A percentile compares a stretch with the other conserved stretches of the same genome.
These are phyloP conservation scores for Megastigmus dorsalis DNA, from an alignment of 2,888 invertebrate species.

Conservation along the genomic window DNA sequence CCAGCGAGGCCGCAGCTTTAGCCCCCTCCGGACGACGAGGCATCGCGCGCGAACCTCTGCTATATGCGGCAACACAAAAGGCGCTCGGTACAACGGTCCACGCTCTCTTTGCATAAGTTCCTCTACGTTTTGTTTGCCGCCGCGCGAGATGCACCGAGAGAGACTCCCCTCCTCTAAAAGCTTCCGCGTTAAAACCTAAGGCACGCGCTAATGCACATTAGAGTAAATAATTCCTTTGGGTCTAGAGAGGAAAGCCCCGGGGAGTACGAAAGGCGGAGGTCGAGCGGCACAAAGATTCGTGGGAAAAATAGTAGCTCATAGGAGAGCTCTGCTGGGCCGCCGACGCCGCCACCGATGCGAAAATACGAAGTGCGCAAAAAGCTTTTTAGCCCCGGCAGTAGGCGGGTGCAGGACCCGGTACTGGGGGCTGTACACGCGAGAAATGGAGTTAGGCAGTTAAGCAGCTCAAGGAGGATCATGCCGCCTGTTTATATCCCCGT, in stretches of 20 bases:
- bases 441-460: slow-evolving; percentile 56
- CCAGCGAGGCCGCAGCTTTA: too few relatives aligned
- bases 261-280: neutral
- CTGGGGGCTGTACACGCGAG: neutral
- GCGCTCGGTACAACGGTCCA: too few relatives aligned
- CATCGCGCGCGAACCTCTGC: too few relatives aligned
- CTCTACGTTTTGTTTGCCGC: neutral
- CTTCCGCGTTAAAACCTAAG: neutral
- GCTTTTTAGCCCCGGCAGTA: slow-evolving; percentile 51
- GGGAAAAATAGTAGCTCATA: slow-evolving; percentile 46
- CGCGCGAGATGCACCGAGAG: neutral
- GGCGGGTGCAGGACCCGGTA: neutral
- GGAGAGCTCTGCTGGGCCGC: neutral
- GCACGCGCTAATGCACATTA: slow-evolving; percentile 39
- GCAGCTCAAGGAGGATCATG: slow-evolving; percentile 64
- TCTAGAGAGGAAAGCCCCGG: too few relatives aligned
- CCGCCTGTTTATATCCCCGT: slow-evolving; percentile 52
- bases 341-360: slow-evolving; percentile 29
- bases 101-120: slow-evolving; percentile 30
- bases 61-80: too few relatives aligned
- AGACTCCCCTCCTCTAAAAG: neutral
- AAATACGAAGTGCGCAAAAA: slow-evolving; percentile 51
- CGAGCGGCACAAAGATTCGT: slow-evolving; percentile 53
- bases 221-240: slow-evolving; percentile 47
- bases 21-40: too few relatives aligned